Percentiles rank a stretch among this genome's conserved stretches.
Evolutionary conservation across 2,113 vertebrate genomes (phyloP).

Genomic region (Vicugna pacos): DNA sequence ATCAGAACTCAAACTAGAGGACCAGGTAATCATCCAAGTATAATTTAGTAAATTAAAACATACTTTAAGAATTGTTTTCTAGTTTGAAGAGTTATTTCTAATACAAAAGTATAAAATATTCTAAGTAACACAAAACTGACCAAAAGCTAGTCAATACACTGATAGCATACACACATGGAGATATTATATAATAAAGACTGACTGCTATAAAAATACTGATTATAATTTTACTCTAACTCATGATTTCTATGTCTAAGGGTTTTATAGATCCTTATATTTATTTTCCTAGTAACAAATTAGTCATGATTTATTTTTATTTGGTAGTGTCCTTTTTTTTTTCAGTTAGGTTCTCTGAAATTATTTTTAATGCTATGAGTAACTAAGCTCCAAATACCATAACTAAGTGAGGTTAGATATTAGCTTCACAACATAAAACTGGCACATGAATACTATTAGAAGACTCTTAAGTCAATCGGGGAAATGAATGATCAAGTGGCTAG

Average conservation of each 20-base stretch:
- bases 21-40: not conserved
- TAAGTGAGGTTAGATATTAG: slow-evolving; percentile 31
- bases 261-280: slow-evolving; percentile 55
- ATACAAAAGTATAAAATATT: slow-evolving; percentile 51
- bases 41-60: not conserved
- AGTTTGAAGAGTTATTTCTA: slow-evolving; percentile 47
- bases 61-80: slow-evolving; percentile 33
- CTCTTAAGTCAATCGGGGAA: not conserved
- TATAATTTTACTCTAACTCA: slow-evolving; percentile 34
- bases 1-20: slow-evolving; percentile 12
- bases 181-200: not conserved
- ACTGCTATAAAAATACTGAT: not conserved
- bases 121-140: slow-evolving; percentile 14
- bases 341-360: slow-evolving; percentile 63
- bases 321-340: slow-evolving; percentile 22
- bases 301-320: slow-evolving; percentile 67
- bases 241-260: slow-evolving; percentile 6
- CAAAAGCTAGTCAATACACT: slow-evolving; percentile 16
- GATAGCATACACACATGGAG: not conserved
- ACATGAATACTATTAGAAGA: not conserved
- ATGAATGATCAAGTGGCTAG: slow-evolving; percentile 17
- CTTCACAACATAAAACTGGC: slow-evolving; percentile 38
- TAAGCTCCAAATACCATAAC: slow-evolving; percentile 57
- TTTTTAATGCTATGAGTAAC: slow-evolving; percentile 74
- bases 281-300: slow-evolving; percentile 52